Conservation (phyloP, 2,888 invertebrate species). For the Hypena proboscidalis region DNA sequence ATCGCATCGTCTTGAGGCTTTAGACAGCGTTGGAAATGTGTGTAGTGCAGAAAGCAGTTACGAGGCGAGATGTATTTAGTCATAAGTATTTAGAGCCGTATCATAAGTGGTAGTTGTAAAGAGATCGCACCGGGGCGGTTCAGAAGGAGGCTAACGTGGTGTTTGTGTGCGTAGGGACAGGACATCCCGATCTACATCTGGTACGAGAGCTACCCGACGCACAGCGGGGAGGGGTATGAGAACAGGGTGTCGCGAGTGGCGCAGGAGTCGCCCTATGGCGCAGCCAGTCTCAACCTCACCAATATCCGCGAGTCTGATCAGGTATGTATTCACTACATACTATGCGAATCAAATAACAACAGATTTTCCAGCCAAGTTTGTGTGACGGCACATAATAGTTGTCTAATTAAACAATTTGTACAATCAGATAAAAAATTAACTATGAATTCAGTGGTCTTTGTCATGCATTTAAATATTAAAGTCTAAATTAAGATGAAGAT, state of each 20-base stretch:
- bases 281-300: conserved; percentile 97
- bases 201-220: conserved; percentile 99
- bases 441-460: no score
- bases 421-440: no score
- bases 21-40: conserved; percentile 57
- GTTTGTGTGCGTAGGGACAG: conserved; percentile 90
- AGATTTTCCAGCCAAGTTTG: no score
- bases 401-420: no score
- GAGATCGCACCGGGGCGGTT: conserved; percentile 52
- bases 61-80: conserved; percentile 46
- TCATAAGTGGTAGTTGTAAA: conserved; percentile 42
- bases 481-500: no score
- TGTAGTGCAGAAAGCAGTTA: conserved; percentile 45
- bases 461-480: no score
- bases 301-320: conserved; percentile 95
- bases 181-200: conserved; percentile 99
- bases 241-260: conserved; percentile 95
- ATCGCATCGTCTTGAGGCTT: conserved; percentile 50
- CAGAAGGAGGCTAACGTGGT: conserved; percentile 42
- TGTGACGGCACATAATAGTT: no score
- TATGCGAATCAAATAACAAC: no score
- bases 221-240: conserved; percentile 97
- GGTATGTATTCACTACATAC: no score
- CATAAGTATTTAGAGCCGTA: conserved; percentile 39
- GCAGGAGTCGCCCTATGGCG: conserved; percentile 94